A percentile compares a stretch with the other conserved stretches of the same genome.
Conservation (phyloP, 1,140 invertebrate species). For the Drosophila ambigua region DNA sequence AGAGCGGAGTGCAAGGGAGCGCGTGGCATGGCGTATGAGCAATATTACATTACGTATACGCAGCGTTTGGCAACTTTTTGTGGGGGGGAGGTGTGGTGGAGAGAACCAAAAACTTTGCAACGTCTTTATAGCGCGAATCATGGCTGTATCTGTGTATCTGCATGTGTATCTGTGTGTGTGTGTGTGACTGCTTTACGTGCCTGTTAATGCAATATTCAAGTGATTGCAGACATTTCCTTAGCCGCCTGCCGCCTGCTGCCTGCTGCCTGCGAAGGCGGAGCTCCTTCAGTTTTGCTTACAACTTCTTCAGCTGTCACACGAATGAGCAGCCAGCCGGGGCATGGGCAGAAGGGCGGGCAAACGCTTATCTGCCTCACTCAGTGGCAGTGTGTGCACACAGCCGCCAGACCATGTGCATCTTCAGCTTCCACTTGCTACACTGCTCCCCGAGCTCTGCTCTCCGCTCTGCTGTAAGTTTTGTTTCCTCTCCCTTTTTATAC, state of each 20-base stretch:
- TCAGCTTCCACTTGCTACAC: slow-evolving; percentile 12
- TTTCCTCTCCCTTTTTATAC: slow-evolving; percentile 60
- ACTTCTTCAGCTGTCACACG: slow-evolving; percentile 80
- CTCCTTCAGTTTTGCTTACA: slow-evolving; percentile 57
- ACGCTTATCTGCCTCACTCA: slow-evolving; percentile 69
- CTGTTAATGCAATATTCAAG: slow-evolving; percentile 83
- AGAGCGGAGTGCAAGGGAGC: slow-evolving; percentile 9
- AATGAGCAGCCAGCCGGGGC: slow-evolving; percentile 57
- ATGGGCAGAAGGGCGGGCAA: not conserved
- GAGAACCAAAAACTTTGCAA: slow-evolving; percentile 61
- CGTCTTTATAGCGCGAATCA: slow-evolving; percentile 73
- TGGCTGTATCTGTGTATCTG: slow-evolving; percentile 26
- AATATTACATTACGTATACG: slow-evolving; percentile 72
- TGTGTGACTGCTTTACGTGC: slow-evolving; percentile 67
- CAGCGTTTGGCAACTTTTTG: slow-evolving; percentile 63
- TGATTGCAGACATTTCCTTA: slow-evolving; percentile 72
- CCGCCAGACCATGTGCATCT: slow-evolving; percentile 53
- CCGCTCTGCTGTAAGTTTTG: slow-evolving; percentile 59
- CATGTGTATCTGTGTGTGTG: slow-evolving; percentile 25
- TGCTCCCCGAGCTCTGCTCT: not conserved
- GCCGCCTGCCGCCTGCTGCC: not conserved
- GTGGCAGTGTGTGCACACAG: slow-evolving; percentile 47
- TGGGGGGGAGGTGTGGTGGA: not conserved
- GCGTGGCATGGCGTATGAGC: slow-evolving; percentile 68
- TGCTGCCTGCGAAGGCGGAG: not conserved